These are phyloP conservation scores for Salminus brasiliensis DNA, from an alignment of 2,113 vertebrate species.

Conservation along the genomic window DNA sequence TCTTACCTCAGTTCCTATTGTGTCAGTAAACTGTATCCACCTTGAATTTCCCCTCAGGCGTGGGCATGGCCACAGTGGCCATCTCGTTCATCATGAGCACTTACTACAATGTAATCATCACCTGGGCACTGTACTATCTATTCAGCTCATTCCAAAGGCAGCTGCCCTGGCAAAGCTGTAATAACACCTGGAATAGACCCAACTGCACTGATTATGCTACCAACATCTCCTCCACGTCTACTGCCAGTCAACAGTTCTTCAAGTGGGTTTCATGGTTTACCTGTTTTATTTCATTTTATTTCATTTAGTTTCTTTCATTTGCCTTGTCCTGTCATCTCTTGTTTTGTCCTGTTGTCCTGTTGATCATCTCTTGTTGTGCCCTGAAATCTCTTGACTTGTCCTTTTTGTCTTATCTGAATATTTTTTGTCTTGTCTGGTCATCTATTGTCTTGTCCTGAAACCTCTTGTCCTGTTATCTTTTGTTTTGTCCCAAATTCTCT, in stretches of 20 bases:
- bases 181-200: slow-evolving; percentile 77
- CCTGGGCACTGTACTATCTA: slow-evolving; percentile 79
- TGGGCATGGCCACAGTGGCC: slow-evolving; percentile 76
- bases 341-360: too few relatives aligned
- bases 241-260: slow-evolving; percentile 80
- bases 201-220: slow-evolving; percentile 68
- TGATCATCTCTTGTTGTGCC: too few relatives aligned
- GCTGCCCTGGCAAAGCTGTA: slow-evolving; percentile 76
- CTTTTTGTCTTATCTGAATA: too few relatives aligned
- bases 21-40: neutral
- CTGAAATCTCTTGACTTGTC: too few relatives aligned
- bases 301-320: neutral
- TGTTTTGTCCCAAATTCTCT: too few relatives aligned
- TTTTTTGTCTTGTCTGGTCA: too few relatives aligned
- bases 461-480: too few relatives aligned
- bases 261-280: slow-evolving; percentile 57
- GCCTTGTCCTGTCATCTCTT: neutral
- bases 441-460: too few relatives aligned
- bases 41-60: slow-evolving; percentile 63
- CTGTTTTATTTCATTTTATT: neutral
- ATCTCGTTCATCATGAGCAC: slow-evolving; percentile 80
- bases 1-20: neutral
- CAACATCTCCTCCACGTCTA: slow-evolving; percentile 68
- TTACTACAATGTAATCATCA: slow-evolving; percentile 79
- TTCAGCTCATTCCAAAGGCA: slow-evolving; percentile 76